phyloP scores from a whole-genome alignment of 2,113 vertebrate genomes.

The Tenrec ecaudatus region DNA sequence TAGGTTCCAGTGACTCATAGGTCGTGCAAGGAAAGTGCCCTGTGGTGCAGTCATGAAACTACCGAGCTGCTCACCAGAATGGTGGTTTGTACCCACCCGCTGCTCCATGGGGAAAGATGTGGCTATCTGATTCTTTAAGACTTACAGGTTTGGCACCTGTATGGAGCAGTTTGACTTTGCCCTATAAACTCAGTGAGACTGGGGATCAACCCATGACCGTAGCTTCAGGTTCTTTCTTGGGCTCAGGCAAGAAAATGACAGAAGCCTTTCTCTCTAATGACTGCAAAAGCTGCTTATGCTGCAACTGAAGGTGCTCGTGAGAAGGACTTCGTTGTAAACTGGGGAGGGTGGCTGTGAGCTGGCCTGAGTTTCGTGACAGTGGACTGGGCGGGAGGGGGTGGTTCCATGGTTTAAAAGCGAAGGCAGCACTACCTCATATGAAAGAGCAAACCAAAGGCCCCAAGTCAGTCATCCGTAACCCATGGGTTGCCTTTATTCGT shows the following conservation, averaged over 20 bases:
- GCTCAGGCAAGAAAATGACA: neutral
- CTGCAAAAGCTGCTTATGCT: too few relatives aligned
- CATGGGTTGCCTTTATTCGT: too few relatives aligned
- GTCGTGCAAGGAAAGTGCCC: neutral
- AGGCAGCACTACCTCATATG: neutral
- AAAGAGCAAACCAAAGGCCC: neutral
- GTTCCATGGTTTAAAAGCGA: too few relatives aligned
- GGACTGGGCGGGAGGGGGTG: too few relatives aligned
- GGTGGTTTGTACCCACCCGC: neutral
- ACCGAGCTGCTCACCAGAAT: neutral
- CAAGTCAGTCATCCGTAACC: neutral
- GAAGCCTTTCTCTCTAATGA: too few relatives aligned
- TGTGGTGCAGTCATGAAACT: neutral
- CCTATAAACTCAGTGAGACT: too few relatives aligned
- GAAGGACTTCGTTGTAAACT: too few relatives aligned
- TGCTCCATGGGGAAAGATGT: neutral
- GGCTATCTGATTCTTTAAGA: neutral
- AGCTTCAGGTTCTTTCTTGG: neutral
- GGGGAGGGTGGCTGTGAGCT: too few relatives aligned
- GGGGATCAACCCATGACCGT: neutral
- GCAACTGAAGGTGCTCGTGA: too few relatives aligned
- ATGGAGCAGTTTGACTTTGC: neutral
- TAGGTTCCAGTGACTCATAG: neutral
- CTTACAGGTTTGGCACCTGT: neutral
- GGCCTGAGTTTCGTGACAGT: too few relatives aligned